These are phyloP conservation scores for Acyrthosiphon pisum DNA, from an alignment of 1,140 invertebrate genomes.

Conservation along the genomic window DNA sequence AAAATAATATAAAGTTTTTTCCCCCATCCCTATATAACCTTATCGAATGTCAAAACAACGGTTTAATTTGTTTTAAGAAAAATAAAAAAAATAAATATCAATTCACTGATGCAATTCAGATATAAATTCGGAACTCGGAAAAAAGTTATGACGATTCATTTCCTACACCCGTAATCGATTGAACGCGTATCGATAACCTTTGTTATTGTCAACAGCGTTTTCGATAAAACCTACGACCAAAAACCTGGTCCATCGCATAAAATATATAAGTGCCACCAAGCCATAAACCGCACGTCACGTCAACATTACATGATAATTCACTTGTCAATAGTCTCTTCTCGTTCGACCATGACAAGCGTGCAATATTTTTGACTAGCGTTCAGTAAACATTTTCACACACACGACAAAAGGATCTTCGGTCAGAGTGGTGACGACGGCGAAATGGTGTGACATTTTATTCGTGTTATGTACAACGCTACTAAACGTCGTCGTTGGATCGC, in stretches of 20 bases:
- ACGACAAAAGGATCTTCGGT: neutral
- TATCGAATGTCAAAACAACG: conserved; percentile 1
- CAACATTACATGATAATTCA: neutral
- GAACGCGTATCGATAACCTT: neutral
- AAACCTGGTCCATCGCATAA: neutral
- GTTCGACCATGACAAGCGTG: neutral
- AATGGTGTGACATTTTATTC: neutral
- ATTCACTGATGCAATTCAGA: neutral
- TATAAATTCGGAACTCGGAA: neutral
- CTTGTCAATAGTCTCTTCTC: neutral
- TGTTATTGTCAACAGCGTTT: neutral
- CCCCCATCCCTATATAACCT: neutral
- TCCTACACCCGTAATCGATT: neutral
- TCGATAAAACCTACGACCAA: neutral
- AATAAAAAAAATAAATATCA: neutral
- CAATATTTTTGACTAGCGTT: neutral
- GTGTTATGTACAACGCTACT: too few relatives aligned
- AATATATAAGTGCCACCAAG: neutral
- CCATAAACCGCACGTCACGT: neutral
- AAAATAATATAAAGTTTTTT: neutral
- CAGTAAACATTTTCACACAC: neutral
- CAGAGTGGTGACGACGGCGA: neutral
- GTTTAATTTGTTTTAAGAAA: neutral
- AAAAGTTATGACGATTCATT: neutral
- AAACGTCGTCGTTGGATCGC: too few relatives aligned